These are phyloP conservation scores for Psilopogon haemacephalus DNA, from an alignment of 2,113 vertebrate species.

Conservation along the genomic window DNA sequence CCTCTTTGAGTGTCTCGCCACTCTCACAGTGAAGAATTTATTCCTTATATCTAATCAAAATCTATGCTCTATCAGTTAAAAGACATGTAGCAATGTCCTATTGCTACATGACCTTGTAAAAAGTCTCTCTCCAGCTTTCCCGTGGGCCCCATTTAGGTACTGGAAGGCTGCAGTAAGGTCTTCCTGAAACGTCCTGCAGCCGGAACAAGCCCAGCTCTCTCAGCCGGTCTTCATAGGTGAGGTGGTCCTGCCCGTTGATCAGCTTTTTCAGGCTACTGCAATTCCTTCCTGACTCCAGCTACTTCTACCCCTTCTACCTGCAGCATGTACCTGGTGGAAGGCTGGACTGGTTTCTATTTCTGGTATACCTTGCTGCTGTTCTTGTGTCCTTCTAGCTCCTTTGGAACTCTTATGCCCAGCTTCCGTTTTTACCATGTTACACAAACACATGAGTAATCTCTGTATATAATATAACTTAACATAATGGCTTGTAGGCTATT, in stretches of 20 bases:
- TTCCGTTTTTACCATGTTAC: not conserved
- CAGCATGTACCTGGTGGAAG: not conserved
- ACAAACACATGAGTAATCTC: not conserved
- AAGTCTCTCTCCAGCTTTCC: not conserved
- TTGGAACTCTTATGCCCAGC: not conserved
- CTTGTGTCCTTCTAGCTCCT: not conserved
- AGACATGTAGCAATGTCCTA: no score
- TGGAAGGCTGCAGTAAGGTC: not conserved
- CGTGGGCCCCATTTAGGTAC: not conserved
- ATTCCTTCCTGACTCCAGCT: not conserved
- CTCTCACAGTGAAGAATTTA: not conserved
- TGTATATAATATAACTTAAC: not conserved
- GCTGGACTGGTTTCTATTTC: not conserved
- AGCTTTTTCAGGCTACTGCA: not conserved
- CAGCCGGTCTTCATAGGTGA: not conserved
- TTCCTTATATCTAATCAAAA: not conserved
- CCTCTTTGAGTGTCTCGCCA: not conserved
- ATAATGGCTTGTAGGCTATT: not conserved
- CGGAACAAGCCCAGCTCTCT: not conserved
- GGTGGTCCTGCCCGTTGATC: not conserved
- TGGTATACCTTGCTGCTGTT: not conserved
- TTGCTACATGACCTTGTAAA: not conserved
- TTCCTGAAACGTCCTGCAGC: not conserved
- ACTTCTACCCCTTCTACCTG: not conserved
- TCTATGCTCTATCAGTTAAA: not conserved